phyloP scores from a whole-genome alignment of 2,113 vertebrate genomes.

The Indicator maculatus region DNA sequence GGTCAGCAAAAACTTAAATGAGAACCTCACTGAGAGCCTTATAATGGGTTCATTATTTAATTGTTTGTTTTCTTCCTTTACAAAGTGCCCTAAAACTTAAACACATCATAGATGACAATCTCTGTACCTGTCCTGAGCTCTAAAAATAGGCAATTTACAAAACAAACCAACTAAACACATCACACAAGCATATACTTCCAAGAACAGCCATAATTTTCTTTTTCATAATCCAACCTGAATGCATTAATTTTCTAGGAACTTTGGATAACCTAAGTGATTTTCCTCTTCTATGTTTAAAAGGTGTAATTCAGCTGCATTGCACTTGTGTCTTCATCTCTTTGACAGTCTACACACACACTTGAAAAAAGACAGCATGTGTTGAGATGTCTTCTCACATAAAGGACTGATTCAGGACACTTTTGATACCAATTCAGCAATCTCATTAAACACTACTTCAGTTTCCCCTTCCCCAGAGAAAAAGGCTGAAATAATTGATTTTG shows the following conservation, averaged over 20 bases:
- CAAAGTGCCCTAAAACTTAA: background rate
- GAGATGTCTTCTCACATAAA: background rate
- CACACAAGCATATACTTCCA: background rate
- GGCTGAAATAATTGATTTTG: background rate
- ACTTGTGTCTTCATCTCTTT: background rate
- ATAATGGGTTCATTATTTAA: background rate
- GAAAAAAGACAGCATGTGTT: background rate
- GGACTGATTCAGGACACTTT: background rate
- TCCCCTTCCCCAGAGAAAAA: constrained; percentile 1
- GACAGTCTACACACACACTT: background rate
- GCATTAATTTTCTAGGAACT: background rate
- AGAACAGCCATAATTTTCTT: background rate
- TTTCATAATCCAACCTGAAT: background rate
- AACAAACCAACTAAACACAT: background rate
- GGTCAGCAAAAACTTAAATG: background rate
- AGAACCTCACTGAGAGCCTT: background rate
- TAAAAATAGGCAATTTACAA: background rate
- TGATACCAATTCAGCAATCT: background rate
- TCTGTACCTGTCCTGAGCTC: background rate
- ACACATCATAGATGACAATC: background rate
- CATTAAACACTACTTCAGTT: background rate
- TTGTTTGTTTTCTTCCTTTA: background rate
- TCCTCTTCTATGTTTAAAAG: background rate
- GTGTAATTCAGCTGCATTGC: background rate
- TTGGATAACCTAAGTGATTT: background rate